A percentile compares a stretch with the other conserved stretches of the same genome.
Conservation (phyloP, 53 echinoderm and acorn worm species). For the Crossaster papposus region DNA sequence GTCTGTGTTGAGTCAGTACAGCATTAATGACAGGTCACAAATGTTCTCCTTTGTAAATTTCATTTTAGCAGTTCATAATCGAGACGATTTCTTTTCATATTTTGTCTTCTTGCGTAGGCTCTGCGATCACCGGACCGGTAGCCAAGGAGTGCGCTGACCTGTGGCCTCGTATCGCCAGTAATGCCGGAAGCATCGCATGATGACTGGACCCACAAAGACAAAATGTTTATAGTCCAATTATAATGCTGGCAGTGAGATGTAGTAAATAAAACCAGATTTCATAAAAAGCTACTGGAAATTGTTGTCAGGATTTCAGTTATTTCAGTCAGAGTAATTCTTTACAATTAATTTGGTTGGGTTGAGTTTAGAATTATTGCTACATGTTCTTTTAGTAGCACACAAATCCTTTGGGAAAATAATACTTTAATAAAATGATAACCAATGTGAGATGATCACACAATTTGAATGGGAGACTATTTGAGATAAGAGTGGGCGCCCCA, state of each 20-base stretch:
- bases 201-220: neutral
- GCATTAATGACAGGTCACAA: too few species aligned
- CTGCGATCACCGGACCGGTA: conserved; percentile 98
- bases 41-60: neutral
- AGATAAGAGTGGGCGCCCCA: too few species aligned
- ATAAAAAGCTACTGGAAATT: neutral
- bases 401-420: too few species aligned
- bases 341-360: neutral
- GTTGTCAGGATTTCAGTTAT: neutral
- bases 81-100: neutral
- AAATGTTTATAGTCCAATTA: neutral
- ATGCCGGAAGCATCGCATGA: conserved; percentile 92
- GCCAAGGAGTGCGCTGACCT: conserved; percentile 98
- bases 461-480: too few species aligned
- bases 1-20: too few species aligned
- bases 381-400: too few species aligned
- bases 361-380: neutral
- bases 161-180: conserved; percentile 99
- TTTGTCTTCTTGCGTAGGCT: conserved; percentile 68
- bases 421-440: too few species aligned
- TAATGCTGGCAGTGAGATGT: conserved; percentile 24
- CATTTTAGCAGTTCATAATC: neutral
- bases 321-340: neutral
- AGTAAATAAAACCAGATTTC: neutral
- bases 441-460: too few species aligned